These are phyloP conservation scores for Drosophila niveifrons DNA, from an alignment of 2,888 invertebrate genomes.

Conservation along the genomic window DNA sequence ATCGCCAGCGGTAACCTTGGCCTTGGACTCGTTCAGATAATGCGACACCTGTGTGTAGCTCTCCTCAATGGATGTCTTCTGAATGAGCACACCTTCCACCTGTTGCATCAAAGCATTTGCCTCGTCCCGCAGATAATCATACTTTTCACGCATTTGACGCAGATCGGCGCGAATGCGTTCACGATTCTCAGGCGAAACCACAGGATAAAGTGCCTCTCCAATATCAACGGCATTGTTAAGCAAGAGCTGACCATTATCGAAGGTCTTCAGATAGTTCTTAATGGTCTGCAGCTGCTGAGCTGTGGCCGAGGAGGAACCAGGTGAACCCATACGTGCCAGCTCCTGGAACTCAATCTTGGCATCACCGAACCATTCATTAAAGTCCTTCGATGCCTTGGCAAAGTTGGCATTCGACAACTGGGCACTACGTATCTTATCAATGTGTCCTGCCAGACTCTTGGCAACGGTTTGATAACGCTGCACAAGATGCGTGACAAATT, in stretches of 20 bases:
- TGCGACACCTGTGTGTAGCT: constrained; percentile 94
- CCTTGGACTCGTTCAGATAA: constrained; percentile 93
- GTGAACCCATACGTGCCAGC: constrained; percentile 90
- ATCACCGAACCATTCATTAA: constrained; percentile 92
- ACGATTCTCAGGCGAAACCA: constrained; percentile 94
- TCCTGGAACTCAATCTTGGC: constrained; percentile 91
- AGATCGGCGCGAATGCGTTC: constrained; percentile 94
- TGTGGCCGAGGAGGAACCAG: constrained; percentile 89
- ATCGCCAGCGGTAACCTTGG: constrained; percentile 90
- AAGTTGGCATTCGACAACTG: constrained; percentile 89
- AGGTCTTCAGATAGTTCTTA: constrained; percentile 87
- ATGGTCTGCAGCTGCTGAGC: constrained; percentile 91
- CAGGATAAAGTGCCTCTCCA: constrained; percentile 95
- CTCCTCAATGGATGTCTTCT: constrained; percentile 96
- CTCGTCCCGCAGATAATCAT: constrained; percentile 94
- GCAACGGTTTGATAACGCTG: constrained; percentile 91
- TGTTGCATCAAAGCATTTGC: constrained; percentile 94
- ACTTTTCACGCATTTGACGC: constrained; percentile 91
- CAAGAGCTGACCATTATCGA: constrained; percentile 92
- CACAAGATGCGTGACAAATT: constrained; percentile 92
- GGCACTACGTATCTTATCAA: constrained; percentile 90
- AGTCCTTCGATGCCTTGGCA: constrained; percentile 89
- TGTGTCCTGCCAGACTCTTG: constrained; percentile 90
- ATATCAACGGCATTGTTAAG: constrained; percentile 93
- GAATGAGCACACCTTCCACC: constrained; percentile 94